Base-by-base conservation (phyloP, 2,113 vertebrate species). In the Microcebus jonahi region DNA sequence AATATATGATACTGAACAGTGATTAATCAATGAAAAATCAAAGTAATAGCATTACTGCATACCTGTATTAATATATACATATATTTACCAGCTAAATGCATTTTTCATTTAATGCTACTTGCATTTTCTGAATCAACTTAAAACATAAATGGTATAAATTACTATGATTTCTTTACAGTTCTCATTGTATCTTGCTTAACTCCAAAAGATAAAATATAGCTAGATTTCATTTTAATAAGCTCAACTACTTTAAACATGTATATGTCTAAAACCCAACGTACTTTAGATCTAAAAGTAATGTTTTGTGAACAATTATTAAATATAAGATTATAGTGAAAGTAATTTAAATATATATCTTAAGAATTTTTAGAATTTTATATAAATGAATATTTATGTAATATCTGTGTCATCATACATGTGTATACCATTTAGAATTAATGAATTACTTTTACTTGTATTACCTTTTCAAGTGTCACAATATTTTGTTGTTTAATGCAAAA, bases 1-100 rank as follows among this genome's bases (percentile, higher is more conserved):
- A 79, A 92, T 87, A 57, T 34, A 91, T 79, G 91, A 77, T 81
- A 96, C 11, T 50, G 34, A 96, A 94, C 48, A 53, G 65, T 67
- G 42, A 45, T 45, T 45, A 68, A 71, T 45, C n/a, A 65, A 70
- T 63, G 71, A 93, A 94, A 95, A 83, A 63, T 71, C 31, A 77
- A 82, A 94, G 77, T 5, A 88, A 94, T 50, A 97, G 11, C 36
- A 71, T 76, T 27, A 80, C 18, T 73, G 15, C 21, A 21, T 71
- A 87, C 39, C 36, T 90, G 65, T 2, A 53, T 81, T 53, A 80
- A 96, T 36, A 70, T 45, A 75, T 36, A 75, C 45, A 79, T 57
- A 57, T 57, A 57, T 2, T 91, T 65, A 31, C 18, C 27, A 89
- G 39, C 31, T 79, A 77, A 11, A 55, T 36, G 23, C n/a, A 45